Conservation (phyloP, 2,888 invertebrate species). For the Dryobota labecula region DNA sequence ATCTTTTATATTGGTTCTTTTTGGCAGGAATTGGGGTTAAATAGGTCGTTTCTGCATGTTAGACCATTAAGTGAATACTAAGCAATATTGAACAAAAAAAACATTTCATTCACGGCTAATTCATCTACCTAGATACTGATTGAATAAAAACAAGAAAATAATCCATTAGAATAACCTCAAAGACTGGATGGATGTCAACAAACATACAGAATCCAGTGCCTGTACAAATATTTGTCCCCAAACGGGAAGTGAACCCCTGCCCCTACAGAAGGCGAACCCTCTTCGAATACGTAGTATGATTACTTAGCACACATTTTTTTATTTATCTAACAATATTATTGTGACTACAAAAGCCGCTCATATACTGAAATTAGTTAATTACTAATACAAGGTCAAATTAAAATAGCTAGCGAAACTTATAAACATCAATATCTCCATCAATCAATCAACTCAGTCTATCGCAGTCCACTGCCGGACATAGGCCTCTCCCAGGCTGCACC, state of each 20-base stretch:
- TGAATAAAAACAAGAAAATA: background rate
- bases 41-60: constrained; percentile 24
- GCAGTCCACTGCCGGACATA: too few relatives aligned
- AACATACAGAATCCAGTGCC: constrained; percentile 43
- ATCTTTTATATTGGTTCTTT: constrained; percentile 49
- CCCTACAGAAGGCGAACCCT: constrained; percentile 39
- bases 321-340: background rate
- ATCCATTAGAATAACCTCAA: constrained; percentile 5
- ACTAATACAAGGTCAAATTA: background rate
- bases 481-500: too few relatives aligned
- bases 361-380: background rate
- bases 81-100: background rate
- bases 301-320: constrained; percentile 20
- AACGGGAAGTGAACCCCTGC: constrained; percentile 44
- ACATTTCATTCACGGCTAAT: background rate
- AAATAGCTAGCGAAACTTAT: background rate
- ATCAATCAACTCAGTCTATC: too few relatives aligned
- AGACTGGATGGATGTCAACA: constrained; percentile 24
- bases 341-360: background rate
- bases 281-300: background rate
- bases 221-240: constrained; percentile 48
- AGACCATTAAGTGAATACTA: background rate
- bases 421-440: too few relatives aligned
- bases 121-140: background rate
- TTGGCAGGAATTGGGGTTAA: constrained; percentile 15